phyloP scores from a whole-genome alignment of 1,140 invertebrate species.

The Aphis craccivora region DNA sequence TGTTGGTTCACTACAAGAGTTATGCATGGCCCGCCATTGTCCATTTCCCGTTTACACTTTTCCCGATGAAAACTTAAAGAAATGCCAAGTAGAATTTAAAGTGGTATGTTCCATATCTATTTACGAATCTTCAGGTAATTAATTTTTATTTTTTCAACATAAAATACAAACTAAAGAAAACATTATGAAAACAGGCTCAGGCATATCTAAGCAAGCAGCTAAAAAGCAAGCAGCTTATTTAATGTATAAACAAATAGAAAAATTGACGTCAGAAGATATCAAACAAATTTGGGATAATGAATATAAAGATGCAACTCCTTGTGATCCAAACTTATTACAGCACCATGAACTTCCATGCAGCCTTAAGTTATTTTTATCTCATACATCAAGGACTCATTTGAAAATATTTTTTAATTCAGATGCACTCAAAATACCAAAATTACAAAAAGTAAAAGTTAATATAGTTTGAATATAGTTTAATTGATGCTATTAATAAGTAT shows the following conservation, averaged over 20 bases:
- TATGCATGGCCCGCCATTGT: background rate
- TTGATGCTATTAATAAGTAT: background rate
- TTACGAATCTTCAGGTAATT: background rate
- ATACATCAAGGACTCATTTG: background rate
- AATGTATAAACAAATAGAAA: background rate
- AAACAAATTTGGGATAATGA: background rate
- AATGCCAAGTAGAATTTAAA: background rate
- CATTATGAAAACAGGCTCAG: background rate
- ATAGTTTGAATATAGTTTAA: background rate
- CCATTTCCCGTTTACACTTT: background rate
- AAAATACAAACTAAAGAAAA: background rate
- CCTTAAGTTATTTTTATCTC: background rate
- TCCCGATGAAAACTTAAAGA: too few species aligned
- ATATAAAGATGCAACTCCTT: background rate
- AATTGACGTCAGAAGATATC: background rate
- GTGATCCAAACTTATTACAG: too few species aligned
- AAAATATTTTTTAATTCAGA: background rate
- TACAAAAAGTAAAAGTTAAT: background rate
- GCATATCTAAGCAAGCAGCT: background rate
- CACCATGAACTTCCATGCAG: too few species aligned
- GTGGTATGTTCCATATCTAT: background rate
- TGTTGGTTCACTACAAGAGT: background rate
- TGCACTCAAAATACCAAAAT: background rate
- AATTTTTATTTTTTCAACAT: background rate
- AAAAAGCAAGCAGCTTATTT: background rate